phyloP scores from a whole-genome alignment of 2,888 invertebrate species.

The Lepidonotus clava region DNA sequence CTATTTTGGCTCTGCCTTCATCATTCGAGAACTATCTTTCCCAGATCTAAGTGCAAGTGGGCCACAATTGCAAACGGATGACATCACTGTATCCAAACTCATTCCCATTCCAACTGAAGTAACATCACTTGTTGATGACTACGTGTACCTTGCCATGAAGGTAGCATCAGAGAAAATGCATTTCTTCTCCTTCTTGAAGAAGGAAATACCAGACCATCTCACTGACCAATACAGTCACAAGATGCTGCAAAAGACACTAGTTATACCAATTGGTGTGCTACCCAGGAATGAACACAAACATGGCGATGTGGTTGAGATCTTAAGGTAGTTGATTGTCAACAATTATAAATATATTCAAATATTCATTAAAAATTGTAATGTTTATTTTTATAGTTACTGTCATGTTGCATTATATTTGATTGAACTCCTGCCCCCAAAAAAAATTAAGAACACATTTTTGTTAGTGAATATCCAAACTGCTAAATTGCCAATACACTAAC shows the following conservation, averaged over 20 bases:
- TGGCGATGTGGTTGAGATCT: constrained; percentile 13
- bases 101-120: constrained; percentile 1
- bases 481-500: no score
- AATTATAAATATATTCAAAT: not conserved
- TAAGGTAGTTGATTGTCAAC: not conserved
- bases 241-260: not conserved
- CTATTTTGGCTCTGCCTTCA: constrained; percentile 21
- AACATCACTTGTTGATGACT: not conserved
- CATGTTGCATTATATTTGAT: no score
- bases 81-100: not conserved
- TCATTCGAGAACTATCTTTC: not conserved
- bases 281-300: constrained; percentile 10
- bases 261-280: not conserved
- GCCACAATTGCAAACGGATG: not conserved
- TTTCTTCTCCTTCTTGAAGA: not conserved
- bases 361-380: no score
- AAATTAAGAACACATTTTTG: no score
- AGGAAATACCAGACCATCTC: not conserved
- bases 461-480: no score
- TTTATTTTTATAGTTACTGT: no score
- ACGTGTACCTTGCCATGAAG: constrained; percentile 36
- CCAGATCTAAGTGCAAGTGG: not conserved
- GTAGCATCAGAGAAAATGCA: not conserved
- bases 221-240: not conserved
- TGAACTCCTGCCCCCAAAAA: no score